Conservation (phyloP, 2,888 invertebrate genomes). For the Cataglyphis albicans region DNA sequence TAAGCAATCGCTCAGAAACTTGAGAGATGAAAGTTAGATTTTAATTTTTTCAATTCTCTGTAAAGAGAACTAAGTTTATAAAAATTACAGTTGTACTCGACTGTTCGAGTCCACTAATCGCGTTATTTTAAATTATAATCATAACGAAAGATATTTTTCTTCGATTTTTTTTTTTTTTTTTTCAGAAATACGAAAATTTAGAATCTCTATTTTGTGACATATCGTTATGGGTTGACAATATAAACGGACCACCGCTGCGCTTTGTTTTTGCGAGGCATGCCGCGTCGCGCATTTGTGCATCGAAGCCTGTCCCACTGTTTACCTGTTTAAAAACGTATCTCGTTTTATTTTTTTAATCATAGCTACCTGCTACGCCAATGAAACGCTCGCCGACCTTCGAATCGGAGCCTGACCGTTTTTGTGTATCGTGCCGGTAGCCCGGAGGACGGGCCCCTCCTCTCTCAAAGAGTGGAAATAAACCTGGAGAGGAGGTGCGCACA, state of each 20-base stretch:
- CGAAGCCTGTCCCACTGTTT: slow-evolving; percentile 64
- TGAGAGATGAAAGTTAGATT: background rate
- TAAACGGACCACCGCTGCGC: slow-evolving; percentile 39
- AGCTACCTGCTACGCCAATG: slow-evolving; percentile 82
- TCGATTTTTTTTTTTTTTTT: background rate
- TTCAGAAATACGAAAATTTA: background rate
- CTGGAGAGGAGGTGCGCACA: slow-evolving; percentile 51
- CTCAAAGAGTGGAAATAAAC: slow-evolving; percentile 63
- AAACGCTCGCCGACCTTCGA: slow-evolving; percentile 83
- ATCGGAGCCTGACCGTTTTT: slow-evolving; percentile 83
- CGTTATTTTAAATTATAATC: background rate
- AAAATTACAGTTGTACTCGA: background rate
- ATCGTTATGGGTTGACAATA: background rate
- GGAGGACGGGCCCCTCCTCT: slow-evolving; percentile 63
- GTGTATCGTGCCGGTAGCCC: slow-evolving; percentile 75
- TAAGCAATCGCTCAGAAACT: background rate
- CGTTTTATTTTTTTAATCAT: slow-evolving; percentile 39
- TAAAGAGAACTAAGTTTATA: background rate
- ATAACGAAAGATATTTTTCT: background rate
- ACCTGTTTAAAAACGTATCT: slow-evolving; percentile 42
- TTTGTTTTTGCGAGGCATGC: slow-evolving; percentile 62
- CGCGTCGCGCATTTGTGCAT: slow-evolving; percentile 52
- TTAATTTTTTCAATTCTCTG: background rate
- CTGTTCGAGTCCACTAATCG: background rate
- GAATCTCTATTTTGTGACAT: background rate